phyloP scores from a whole-genome alignment of 2,113 vertebrate genomes.

The Podiceps cristatus region DNA sequence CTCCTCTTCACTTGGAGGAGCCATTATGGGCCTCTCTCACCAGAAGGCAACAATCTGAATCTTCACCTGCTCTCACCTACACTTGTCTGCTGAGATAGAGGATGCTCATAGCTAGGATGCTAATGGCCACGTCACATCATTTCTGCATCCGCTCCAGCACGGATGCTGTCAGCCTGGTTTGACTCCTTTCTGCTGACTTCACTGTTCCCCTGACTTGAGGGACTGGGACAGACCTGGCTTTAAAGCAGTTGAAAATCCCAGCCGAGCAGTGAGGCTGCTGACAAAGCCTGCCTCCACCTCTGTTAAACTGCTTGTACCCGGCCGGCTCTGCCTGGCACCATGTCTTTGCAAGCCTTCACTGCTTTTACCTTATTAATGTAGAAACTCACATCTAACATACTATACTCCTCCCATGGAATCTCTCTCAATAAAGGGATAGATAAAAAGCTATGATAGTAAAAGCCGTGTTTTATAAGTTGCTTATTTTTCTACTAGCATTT shows the following conservation, averaged over 20 bases:
- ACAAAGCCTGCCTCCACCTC: not conserved
- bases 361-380: not conserved
- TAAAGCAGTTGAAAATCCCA: not conserved
- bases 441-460: not conserved
- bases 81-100: not conserved
- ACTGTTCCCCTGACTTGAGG: not conserved
- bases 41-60: not conserved
- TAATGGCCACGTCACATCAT: not conserved
- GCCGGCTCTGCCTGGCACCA: fast-evolving
- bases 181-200: not conserved
- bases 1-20: not conserved
- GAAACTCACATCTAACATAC: not conserved
- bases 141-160: not conserved
- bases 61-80: not conserved
- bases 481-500: not conserved
- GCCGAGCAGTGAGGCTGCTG: not conserved
- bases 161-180: too few species aligned
- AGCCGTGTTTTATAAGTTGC: not conserved
- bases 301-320: fast-evolving
- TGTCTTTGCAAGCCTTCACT: not conserved
- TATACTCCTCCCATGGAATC: not conserved
- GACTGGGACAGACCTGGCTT: not conserved
- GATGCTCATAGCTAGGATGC: not conserved
- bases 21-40: not conserved
- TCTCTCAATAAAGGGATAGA: not conserved